Percentiles rank a stretch among this genome's conserved stretches.
Conservation (phyloP, 2,888 invertebrate genomes). For the Dynastes tityus region DNA sequence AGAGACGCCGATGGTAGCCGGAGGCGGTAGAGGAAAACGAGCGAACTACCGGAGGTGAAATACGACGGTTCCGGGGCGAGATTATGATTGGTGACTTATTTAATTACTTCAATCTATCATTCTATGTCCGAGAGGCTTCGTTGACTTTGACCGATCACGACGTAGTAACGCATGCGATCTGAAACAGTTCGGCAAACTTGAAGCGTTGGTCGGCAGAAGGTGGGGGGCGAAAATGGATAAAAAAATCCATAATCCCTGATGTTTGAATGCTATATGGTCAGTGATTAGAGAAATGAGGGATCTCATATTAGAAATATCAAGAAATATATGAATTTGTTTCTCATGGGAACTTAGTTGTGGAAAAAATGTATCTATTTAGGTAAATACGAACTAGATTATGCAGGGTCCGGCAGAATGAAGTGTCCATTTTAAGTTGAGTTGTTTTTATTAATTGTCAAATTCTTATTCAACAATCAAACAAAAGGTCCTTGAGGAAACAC, state of each 20-base stretch:
- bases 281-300: not conserved
- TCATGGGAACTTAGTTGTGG: no score
- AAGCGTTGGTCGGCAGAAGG: not conserved
- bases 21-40: not conserved
- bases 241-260: constrained; percentile 9
- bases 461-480: no score
- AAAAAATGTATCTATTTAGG: no score
- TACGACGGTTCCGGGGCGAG: constrained; percentile 59
- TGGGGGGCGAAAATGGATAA: constrained; percentile 1
- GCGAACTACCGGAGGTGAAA: constrained; percentile 54
- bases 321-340: no score
- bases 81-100: constrained; percentile 71
- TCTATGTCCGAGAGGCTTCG: constrained; percentile 66
- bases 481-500: no score
- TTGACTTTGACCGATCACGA: constrained; percentile 68
- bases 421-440: no score
- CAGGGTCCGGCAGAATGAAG: no score
- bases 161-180: constrained; percentile 8
- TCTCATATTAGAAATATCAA: no score
- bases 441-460: no score
- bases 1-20: constrained; percentile 11
- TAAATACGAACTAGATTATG: no score
- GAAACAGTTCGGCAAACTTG: constrained; percentile 12
- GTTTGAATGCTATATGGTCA: not conserved
- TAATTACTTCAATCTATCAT: constrained; percentile 70